Base-by-base conservation (phyloP, 2,888 invertebrate species). In the Encarsia formosa region DNA sequence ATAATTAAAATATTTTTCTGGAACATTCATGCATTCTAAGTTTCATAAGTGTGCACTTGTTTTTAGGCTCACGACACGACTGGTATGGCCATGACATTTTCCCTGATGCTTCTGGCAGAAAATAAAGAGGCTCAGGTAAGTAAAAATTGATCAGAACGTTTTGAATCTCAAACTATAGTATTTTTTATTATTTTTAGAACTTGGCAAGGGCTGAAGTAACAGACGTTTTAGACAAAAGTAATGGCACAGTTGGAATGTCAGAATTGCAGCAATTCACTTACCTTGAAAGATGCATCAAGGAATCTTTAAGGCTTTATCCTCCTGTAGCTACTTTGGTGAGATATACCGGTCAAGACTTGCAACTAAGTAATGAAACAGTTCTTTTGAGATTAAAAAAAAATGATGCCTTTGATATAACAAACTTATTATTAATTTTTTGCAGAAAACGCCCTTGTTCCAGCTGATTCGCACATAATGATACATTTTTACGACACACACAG, bases 221-320 rank as follows among this genome's bases (percentile, higher is more conserved):
- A 2, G 71, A 75, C 46, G 77, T 79, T 0, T 64, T 75, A 1
- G 71, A 78, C 51, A 81, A 82, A 67, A 73, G 77, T 18, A 64
- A 71, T 16, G 77, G 71, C 1, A 75, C 79, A 3, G 67, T 76
- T 0, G 76, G 79, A 2, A 78, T 76, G 5, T 77, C 80, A 35
- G 83, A 84, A 61, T 68, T 86, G 15, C 70, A 80, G 56, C 78
- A 80, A 49, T 81, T 86, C 81, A 78, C 78, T 51, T 86, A 85
- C 63, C 75, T 86, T 56, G 86, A 86, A 60, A 80, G 81, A 61
- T 85, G 84, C 59, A 82, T 86, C 42, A 86, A 86, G 67, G 86
- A 86, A 67, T 77, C 83, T 0, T 63, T 86, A 47, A 71, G 86
- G 41, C 66, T 86, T 9, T 83, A 80, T 60, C 86, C 87, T 1